Evolutionary conservation across 2,113 vertebrate species (phyloP).

Genomic region (Vicugna pacos): DNA sequence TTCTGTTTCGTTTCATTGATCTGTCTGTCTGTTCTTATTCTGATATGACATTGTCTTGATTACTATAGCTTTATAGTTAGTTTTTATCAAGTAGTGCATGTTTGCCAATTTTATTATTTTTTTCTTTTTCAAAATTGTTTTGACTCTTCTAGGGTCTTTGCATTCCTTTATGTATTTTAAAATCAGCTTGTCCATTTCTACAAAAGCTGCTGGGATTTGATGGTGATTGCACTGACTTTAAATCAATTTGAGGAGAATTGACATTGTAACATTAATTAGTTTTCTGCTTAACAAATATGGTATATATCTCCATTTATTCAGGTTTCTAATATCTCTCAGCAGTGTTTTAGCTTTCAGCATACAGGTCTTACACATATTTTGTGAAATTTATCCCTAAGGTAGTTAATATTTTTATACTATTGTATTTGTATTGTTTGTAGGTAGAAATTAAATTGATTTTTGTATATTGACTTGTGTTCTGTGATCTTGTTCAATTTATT

Average conservation of each 20-base stretch:
- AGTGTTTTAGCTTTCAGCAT: not conserved
- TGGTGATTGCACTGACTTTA: no score
- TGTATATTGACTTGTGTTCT: not conserved
- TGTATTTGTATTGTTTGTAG: not conserved
- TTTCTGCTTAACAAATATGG: not conserved
- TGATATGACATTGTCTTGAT: not conserved
- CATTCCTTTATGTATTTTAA: no score
- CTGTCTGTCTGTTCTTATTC: not conserved
- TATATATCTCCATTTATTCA: not conserved
- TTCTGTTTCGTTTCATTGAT: not conserved
- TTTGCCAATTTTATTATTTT: not conserved
- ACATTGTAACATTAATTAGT: not conserved
- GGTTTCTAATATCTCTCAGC: not conserved
- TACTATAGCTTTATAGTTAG: not conserved
- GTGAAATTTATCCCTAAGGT: not conserved
- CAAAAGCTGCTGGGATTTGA: no score
- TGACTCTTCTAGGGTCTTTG: no score
- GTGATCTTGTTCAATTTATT: conserved; percentile 34
- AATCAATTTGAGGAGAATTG: not conserved
- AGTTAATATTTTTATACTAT: not conserved
- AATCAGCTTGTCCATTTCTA: no score
- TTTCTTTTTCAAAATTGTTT: not conserved
- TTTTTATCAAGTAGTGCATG: not conserved
- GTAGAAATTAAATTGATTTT: conserved; percentile 4
- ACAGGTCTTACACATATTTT: not conserved